A percentile compares a stretch with the other conserved stretches of the same genome.
Evolutionary conservation across 2,113 vertebrate genomes (phyloP).

Genomic region (Circaetus gallicus): DNA sequence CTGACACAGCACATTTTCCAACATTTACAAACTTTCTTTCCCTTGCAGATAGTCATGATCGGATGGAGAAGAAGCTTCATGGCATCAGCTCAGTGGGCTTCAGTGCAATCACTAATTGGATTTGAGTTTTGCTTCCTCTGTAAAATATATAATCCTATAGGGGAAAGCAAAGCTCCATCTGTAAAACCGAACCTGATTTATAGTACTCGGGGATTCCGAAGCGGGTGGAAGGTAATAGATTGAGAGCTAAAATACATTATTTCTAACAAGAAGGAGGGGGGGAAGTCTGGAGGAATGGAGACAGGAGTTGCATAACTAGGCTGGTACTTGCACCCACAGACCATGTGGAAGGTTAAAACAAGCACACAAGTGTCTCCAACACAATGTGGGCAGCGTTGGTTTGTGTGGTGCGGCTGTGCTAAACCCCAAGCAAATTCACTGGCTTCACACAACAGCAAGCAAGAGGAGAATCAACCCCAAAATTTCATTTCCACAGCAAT

Average conservation of each 20-base stretch:
- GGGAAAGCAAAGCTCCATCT: background rate
- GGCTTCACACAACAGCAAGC: background rate
- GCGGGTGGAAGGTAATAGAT: constrained; percentile 8
- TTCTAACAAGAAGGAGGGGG: background rate
- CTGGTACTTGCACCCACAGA: background rate
- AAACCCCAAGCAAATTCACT: background rate
- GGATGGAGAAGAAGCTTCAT: background rate
- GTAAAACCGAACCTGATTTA: background rate
- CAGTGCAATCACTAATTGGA: background rate
- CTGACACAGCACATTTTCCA: background rate
- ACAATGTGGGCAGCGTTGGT: fast-evolving
- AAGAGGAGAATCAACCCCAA: background rate
- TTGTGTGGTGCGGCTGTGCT: background rate
- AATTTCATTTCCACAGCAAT: background rate
- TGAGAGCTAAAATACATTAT: background rate
- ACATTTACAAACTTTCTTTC: background rate
- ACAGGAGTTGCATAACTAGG: background rate
- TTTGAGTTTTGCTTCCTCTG: background rate
- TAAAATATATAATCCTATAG: background rate
- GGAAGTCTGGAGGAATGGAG: background rate
- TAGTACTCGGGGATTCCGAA: background rate
- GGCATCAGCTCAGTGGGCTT: background rate
- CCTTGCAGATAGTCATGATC: background rate
- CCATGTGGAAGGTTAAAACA: constrained; percentile 3
- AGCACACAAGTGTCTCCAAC: background rate